Percentiles rank a stretch among this genome's conserved stretches.
phyloP scores from a whole-genome alignment of 1,140 invertebrate species.

The Drosophila busckii region DNA sequence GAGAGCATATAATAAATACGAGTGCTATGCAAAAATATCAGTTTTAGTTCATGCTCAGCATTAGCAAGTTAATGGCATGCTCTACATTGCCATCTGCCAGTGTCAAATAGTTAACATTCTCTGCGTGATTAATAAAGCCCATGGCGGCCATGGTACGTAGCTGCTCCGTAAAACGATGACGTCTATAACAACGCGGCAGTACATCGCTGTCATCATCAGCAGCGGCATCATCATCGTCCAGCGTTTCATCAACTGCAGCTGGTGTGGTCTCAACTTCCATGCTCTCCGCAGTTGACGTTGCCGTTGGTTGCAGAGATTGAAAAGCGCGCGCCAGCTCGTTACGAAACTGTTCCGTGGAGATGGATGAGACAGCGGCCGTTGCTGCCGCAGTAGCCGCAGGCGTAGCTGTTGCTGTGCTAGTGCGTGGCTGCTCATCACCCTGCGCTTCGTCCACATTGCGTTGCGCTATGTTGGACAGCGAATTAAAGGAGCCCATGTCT shows the following conservation, averaged over 20 bases:
- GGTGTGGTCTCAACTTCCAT: slow-evolving; percentile 46
- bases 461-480: slow-evolving; percentile 71
- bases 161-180: slow-evolving; percentile 80
- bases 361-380: slow-evolving; percentile 14
- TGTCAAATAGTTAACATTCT: slow-evolving; percentile 90
- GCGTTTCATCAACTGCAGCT: slow-evolving; percentile 10
- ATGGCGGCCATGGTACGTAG: slow-evolving; percentile 91
- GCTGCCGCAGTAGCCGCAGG: neutral
- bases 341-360: slow-evolving; percentile 57
- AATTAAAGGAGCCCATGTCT: slow-evolving; percentile 64
- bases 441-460: slow-evolving; percentile 58
- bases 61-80: slow-evolving; percentile 90
- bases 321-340: slow-evolving; percentile 60
- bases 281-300: slow-evolving; percentile 28
- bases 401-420: slow-evolving; percentile 8
- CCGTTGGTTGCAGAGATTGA: slow-evolving; percentile 40
- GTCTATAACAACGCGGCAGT: slow-evolving; percentile 57
- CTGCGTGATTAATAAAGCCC: slow-evolving; percentile 91
- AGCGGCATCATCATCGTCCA: slow-evolving; percentile 39
- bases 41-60: slow-evolving; percentile 79
- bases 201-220: slow-evolving; percentile 58
- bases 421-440: slow-evolving; percentile 31
- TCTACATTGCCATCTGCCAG: slow-evolving; percentile 92
- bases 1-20: slow-evolving; percentile 44
- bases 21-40: slow-evolving; percentile 8